Percentiles rank a stretch among this genome's conserved stretches.
phyloP scores from a whole-genome alignment of 2,888 invertebrate genomes.

The Cantharis lateralis region DNA sequence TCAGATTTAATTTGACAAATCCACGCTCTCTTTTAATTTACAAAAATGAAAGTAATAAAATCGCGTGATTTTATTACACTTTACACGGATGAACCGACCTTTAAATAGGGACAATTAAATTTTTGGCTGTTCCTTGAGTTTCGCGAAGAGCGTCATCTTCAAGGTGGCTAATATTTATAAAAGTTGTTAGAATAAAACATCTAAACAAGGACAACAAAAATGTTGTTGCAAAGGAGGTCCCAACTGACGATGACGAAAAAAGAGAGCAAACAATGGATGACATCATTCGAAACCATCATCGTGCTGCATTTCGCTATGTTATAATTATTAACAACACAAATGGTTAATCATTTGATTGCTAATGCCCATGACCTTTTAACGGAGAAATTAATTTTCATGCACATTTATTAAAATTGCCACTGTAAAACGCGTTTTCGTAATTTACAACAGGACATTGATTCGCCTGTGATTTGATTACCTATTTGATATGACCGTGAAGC shows the following conservation, averaged over 20 bases:
- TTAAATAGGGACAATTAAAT: not conserved
- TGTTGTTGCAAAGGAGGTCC: not conserved
- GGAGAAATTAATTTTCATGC: not conserved
- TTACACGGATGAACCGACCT: not conserved
- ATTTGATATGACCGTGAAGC: not conserved
- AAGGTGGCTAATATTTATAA: not conserved
- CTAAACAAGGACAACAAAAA: not conserved
- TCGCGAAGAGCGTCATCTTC: not conserved
- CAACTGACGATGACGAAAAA: not conserved
- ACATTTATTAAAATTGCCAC: not conserved
- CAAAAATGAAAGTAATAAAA: not conserved
- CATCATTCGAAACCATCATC: not conserved
- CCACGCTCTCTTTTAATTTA: not conserved
- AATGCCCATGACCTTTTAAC: not conserved
- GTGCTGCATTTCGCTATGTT: not conserved
- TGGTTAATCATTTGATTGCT: not conserved
- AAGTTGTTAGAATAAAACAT: not conserved
- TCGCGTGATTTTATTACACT: not conserved
- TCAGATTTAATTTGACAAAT: not conserved
- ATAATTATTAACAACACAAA: not conserved
- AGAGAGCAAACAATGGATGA: not conserved
- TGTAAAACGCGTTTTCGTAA: not conserved
- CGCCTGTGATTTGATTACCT: not conserved
- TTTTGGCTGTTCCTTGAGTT: not conserved
- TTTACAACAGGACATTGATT: not conserved